Evolutionary conservation across 2,888 invertebrate genomes (phyloP).

Genomic region (Amphipoea oculea): DNA sequence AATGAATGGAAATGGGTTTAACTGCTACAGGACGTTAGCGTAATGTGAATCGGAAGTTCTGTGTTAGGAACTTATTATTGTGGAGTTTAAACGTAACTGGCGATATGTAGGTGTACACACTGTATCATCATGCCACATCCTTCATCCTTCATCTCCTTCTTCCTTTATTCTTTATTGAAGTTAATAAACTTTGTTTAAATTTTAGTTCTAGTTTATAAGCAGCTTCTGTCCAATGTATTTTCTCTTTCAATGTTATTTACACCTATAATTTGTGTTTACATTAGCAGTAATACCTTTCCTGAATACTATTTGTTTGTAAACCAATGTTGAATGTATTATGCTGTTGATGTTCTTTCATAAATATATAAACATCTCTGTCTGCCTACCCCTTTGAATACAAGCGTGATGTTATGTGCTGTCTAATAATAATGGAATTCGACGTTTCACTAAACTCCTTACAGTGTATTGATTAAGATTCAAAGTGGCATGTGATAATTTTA

Average conservation of each 20-base stretch:
- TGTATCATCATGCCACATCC: background rate
- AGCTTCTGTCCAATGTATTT: background rate
- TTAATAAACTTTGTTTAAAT: background rate
- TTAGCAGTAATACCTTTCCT: background rate
- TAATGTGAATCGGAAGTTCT: too few species aligned
- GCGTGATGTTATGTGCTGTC: background rate
- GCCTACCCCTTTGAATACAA: background rate
- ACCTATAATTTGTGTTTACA: background rate
- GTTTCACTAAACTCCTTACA: background rate
- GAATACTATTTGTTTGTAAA: background rate
- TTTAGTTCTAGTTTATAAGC: background rate
- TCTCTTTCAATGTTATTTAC: background rate
- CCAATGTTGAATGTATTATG: background rate
- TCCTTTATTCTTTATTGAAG: background rate
- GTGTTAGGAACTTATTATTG: background rate
- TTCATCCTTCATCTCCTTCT: too few species aligned
- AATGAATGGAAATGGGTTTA: background rate
- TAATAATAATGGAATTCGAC: background rate
- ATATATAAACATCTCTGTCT: background rate
- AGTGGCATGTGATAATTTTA: background rate
- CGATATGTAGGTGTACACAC: background rate
- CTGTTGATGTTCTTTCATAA: background rate
- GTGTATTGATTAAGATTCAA: background rate
- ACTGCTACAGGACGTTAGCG: background rate
- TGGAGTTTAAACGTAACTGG: background rate